A percentile compares a stretch with the other conserved stretches of the same genome.
These are phyloP conservation scores for Psilopogon haemacephalus DNA, from an alignment of 2,113 vertebrate species.

Conservation along the genomic window DNA sequence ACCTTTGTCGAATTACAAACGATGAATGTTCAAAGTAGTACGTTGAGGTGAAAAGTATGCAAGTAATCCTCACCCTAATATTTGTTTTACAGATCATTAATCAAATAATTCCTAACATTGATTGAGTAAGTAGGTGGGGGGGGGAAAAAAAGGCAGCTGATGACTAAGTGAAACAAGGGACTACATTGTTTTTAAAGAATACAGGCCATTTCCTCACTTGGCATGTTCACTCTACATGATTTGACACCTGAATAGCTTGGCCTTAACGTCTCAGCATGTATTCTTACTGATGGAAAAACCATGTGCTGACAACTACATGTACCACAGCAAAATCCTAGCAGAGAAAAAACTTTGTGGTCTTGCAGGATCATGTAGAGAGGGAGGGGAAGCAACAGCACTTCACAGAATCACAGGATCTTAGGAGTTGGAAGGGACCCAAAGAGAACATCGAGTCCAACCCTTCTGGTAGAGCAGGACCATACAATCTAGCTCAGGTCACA, in stretches of 20 bases:
- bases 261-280: background rate
- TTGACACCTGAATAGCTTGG: background rate
- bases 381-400: background rate
- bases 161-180: background rate
- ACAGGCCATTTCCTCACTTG: background rate
- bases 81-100: background rate
- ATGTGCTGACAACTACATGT: background rate
- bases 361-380: background rate
- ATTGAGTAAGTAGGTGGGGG: background rate
- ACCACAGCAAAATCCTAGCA: background rate
- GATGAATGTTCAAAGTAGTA: background rate
- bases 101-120: background rate
- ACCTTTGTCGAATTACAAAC: constrained; percentile 8
- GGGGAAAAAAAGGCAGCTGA: background rate
- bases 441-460: too few species aligned
- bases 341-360: background rate
- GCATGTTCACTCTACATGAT: background rate
- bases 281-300: background rate
- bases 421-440: too few species aligned
- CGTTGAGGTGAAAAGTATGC: background rate
- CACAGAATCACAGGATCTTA: too few species aligned
- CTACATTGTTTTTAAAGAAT: background rate
- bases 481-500: too few species aligned
- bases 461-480: too few species aligned
- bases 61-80: background rate